These are phyloP conservation scores for Geophilus truncorum DNA, from an alignment of 2,888 invertebrate genomes.

Conservation along the genomic window DNA sequence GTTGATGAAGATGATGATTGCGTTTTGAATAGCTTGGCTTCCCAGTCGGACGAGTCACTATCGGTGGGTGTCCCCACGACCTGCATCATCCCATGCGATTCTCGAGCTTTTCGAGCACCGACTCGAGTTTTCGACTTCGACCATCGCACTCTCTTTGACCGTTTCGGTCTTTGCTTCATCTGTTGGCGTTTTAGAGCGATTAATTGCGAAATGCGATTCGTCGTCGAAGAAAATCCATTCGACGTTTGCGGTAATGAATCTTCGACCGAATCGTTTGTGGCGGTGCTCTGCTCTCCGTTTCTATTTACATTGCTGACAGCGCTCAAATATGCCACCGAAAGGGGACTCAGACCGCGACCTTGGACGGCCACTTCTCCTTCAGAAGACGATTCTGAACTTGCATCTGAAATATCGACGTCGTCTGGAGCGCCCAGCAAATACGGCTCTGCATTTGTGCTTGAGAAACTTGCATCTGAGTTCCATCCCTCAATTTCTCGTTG, in stretches of 20 bases:
- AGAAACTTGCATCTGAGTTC: slow-evolving; percentile 45
- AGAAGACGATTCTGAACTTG: slow-evolving; percentile 25
- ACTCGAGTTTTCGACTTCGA: not conserved
- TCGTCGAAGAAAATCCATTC: not conserved
- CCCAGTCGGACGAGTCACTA: not conserved
- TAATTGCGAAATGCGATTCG: slow-evolving; percentile 58
- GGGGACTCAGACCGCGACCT: slow-evolving; percentile 25
- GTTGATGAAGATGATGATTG: not conserved
- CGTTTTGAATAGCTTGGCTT: not conserved
- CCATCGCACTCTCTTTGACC: not conserved
- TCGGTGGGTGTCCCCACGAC: not conserved
- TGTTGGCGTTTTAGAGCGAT: slow-evolving; percentile 67
- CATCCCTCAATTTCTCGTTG: slow-evolving; percentile 81
- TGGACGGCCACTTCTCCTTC: slow-evolving; percentile 20
- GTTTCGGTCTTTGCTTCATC: slow-evolving; percentile 57
- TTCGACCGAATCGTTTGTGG: not conserved
- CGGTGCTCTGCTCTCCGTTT: not conserved
- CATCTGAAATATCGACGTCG: slow-evolving; percentile 27
- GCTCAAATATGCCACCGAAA: slow-evolving; percentile 22
- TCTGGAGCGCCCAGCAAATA: slow-evolving; percentile 32
- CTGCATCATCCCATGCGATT: not conserved
- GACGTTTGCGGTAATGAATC: not conserved
- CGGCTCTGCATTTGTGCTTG: slow-evolving; percentile 35
- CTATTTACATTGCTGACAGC: slow-evolving; percentile 24
- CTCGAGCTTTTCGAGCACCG: not conserved